These are phyloP conservation scores for Anas platyrhynchos DNA, from an alignment of 2,113 vertebrate species.

Conservation along the genomic window DNA sequence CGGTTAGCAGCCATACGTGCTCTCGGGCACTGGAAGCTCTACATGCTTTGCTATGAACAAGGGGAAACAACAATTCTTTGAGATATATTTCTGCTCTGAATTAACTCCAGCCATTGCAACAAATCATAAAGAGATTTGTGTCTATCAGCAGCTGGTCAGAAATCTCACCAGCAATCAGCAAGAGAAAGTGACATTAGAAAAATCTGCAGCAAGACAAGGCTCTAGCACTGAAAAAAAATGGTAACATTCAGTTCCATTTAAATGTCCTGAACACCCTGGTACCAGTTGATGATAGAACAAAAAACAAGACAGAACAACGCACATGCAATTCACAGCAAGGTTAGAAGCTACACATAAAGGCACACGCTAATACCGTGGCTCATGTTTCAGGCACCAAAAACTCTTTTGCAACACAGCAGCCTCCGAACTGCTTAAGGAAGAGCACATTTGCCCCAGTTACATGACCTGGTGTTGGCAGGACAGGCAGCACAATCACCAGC, in stretches of 20 bases:
- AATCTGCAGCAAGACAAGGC: background rate
- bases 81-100: constrained; percentile 50
- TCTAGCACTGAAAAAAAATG: background rate
- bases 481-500: background rate
- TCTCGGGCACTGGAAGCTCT: background rate
- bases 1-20: background rate
- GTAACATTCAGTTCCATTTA: background rate
- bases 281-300: background rate
- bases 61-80: background rate
- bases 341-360: background rate
- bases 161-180: constrained; percentile 36
- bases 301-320: background rate
- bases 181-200: constrained; percentile 53
- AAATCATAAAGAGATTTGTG: constrained; percentile 48
- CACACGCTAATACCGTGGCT: background rate
- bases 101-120: constrained; percentile 56
- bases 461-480: background rate
- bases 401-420: background rate
- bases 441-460: background rate
- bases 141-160: constrained; percentile 62
- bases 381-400: fast-evolving
- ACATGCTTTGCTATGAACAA: background rate
- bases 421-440: background rate
- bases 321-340: background rate
- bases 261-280: background rate